phyloP scores from a whole-genome alignment of 2,797 vertebrate genomes.

The Agapornis canus region DNA sequence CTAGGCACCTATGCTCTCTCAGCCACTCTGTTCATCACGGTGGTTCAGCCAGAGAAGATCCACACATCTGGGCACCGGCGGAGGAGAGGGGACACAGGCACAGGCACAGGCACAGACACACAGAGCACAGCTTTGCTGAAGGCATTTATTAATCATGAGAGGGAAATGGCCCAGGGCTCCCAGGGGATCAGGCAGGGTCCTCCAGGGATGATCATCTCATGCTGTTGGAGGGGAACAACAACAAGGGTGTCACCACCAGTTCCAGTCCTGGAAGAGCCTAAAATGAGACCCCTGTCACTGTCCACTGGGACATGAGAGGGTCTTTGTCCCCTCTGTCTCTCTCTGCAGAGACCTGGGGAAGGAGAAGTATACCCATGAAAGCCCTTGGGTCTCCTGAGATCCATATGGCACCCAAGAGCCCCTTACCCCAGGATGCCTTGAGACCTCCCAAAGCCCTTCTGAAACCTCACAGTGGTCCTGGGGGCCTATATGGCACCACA shows the following conservation, averaged over 20 bases:
- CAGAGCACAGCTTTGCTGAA: background rate
- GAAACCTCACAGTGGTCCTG: background rate
- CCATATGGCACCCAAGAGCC: background rate
- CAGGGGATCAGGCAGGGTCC: background rate
- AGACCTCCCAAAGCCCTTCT: background rate
- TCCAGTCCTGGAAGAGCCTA: background rate
- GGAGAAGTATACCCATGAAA: background rate
- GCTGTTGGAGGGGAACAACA: background rate
- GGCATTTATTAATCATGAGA: background rate
- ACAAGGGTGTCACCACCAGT: background rate
- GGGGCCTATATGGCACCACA: background rate
- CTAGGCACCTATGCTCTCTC: background rate
- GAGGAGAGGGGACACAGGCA: too few species aligned
- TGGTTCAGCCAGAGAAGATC: background rate
- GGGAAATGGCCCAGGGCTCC: background rate
- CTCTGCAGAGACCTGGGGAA: background rate
- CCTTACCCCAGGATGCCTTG: background rate
- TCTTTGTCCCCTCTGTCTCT: too few species aligned
- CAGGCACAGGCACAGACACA: too few species aligned
- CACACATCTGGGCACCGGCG: background rate
- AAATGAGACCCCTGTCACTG: background rate
- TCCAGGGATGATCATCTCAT: background rate
- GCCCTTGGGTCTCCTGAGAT: background rate
- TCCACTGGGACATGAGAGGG: background rate
- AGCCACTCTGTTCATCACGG: slow-evolving; percentile 50